phyloP scores from a whole-genome alignment of 1,140 invertebrate species.

The Oreohelix idahoensis region DNA sequence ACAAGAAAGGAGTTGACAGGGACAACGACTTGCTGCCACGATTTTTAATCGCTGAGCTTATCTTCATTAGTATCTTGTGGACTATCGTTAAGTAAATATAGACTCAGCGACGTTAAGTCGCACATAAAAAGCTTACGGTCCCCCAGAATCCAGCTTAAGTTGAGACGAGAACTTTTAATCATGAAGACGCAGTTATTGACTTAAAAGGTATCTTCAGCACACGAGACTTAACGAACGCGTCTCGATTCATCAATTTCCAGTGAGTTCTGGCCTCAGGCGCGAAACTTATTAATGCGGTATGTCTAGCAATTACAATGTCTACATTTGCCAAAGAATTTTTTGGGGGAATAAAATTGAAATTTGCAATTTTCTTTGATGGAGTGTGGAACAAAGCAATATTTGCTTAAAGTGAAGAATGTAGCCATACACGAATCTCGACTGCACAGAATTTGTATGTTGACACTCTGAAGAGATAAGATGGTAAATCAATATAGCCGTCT shows the following conservation, averaged over 20 bases:
- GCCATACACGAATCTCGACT: not conserved
- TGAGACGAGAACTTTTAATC: slow-evolving; percentile 22
- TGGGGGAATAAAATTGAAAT: slow-evolving; percentile 5
- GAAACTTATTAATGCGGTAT: slow-evolving; percentile 15
- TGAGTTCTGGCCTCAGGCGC: not conserved
- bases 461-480: not conserved
- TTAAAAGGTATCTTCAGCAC: slow-evolving; percentile 9
- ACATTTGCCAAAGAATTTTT: not conserved
- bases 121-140: slow-evolving; percentile 25
- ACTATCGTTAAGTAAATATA: slow-evolving; percentile 22
- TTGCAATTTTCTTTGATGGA: slow-evolving; percentile 4
- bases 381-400: slow-evolving; percentile 6
- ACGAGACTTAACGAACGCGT: slow-evolving; percentile 10
- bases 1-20: slow-evolving; percentile 12
- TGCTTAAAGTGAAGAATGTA: slow-evolving; percentile 6
- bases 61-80: slow-evolving; percentile 24
- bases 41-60: slow-evolving; percentile 17
- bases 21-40: slow-evolving; percentile 12
- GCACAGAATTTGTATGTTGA: not conserved
- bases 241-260: slow-evolving; percentile 12
- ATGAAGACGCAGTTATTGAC: slow-evolving; percentile 7
- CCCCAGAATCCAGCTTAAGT: slow-evolving; percentile 12
- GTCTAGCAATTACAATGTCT: slow-evolving; percentile 9
- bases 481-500: not conserved
- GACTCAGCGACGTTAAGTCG: not conserved